Base-by-base conservation (phyloP, 2,113 vertebrate species). In the Perognathus longimembris region DNA sequence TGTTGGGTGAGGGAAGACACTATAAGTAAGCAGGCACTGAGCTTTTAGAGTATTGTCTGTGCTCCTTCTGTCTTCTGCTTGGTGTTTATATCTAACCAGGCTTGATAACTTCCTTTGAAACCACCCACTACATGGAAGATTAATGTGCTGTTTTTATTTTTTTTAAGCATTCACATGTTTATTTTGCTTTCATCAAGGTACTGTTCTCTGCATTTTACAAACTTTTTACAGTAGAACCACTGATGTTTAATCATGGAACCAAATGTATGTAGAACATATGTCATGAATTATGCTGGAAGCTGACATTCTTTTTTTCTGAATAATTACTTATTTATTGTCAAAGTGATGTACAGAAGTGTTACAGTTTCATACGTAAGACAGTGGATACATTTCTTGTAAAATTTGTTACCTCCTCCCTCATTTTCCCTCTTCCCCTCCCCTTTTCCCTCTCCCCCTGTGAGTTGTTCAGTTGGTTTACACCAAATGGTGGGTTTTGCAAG, bases 121-220 rank as follows among this genome's bases (percentile, higher is more conserved):
- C 45, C 69, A 42, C 42, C 32, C 1, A 50, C 74, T 77, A 21
- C 40, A 7, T 45, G 40, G 38, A 50, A 77, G 75, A 88, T 26
- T 42, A 76, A 61, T 14, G 17, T 66, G n/a, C 26, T 77, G 28
- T 45, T 76, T 70, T n/a, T n/a, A n/a, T n/a, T n/a, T n/a, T n/a
- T n/a, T n/a, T n/a, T n/a, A 45, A 45, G 11, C 45, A 45, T 88
- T 42, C 32, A 22, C 85, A 12, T 40, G 28, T 77, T 92, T 66
- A 77, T 76, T 94, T 92, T 92, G 26, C 77, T 94, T 85, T 73
- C 15, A 84, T n/a, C 38, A n/a, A 63, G 69, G 28, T 12, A 50
- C 12, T 4, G 34, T 66, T 38, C 42, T 77, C 38, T 83, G 66
- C 10, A 36, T 30, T 76, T 87, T 3, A 42, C 15, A 50, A 2